Evolutionary conservation across 1,140 invertebrate species (phyloP).

Genomic region (Achatina immaculata): DNA sequence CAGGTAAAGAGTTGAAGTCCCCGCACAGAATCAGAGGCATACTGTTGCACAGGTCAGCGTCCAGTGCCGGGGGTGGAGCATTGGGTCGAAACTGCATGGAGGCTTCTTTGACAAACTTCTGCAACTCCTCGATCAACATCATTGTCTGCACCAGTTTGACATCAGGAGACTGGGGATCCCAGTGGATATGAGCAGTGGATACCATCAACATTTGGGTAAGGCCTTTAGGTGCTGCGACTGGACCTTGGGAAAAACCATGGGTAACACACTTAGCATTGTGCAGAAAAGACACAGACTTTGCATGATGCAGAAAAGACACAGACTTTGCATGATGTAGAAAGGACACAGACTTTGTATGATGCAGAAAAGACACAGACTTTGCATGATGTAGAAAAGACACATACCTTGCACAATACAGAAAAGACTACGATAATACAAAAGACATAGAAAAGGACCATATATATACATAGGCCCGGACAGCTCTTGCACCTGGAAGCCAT

Average conservation of each 20-base stretch:
- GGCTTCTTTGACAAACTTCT: constrained; percentile 67
- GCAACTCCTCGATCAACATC: constrained; percentile 95
- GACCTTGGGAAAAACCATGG: constrained; percentile 29
- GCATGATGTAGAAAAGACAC: too few species aligned
- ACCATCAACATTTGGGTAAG: constrained; percentile 88
- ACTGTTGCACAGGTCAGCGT: constrained; percentile 77
- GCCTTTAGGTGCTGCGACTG: constrained; percentile 77
- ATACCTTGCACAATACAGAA: too few species aligned
- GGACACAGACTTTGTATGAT: too few species aligned
- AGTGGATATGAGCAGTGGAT: constrained; percentile 98
- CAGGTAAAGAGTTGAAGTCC: constrained; percentile 98
- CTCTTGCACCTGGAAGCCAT: too few species aligned
- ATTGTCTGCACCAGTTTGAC: constrained; percentile 99
- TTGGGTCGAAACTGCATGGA: constrained; percentile 54
- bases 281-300: too few species aligned
- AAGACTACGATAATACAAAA: too few species aligned
- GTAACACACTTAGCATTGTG: too few species aligned
- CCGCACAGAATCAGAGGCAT: constrained; percentile 96
- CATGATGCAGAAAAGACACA: too few species aligned
- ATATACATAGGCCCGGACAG: too few species aligned
- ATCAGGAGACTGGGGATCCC: constrained; percentile 99
- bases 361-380: too few species aligned
- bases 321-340: too few species aligned
- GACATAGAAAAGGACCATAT: too few species aligned
- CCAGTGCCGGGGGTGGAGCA: constrained; percentile 68